A percentile compares a stretch with the other conserved stretches of the same genome.
phyloP scores from a whole-genome alignment of 1,140 invertebrate species.

The Eurosta solidaginis region DNA sequence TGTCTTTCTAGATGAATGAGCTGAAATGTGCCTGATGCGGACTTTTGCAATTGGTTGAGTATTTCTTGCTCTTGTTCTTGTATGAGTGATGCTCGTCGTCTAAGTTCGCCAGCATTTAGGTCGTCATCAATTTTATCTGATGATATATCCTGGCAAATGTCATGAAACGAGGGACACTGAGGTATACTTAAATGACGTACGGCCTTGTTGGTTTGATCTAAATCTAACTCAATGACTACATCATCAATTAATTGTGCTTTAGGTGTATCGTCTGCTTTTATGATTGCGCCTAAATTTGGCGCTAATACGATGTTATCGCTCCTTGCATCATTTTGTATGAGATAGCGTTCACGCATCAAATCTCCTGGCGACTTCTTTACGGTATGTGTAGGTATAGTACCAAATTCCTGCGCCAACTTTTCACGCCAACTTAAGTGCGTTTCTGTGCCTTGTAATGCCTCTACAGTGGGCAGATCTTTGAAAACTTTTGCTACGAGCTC shows the following conservation, averaged over 20 bases:
- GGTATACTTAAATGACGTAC: constrained; percentile 51
- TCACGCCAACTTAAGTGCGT: constrained; percentile 64
- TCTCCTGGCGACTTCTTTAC: constrained; percentile 72
- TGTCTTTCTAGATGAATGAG: constrained; percentile 48
- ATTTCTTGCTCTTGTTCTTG: constrained; percentile 57
- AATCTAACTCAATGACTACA: constrained; percentile 12
- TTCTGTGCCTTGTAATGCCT: constrained; percentile 37
- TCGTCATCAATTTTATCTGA: constrained; percentile 62
- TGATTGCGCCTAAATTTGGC: neutral
- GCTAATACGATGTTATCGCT: constrained; percentile 11
- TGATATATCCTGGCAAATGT: constrained; percentile 63
- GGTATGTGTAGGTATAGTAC: constrained; percentile 42
- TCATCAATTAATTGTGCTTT: constrained; percentile 21
- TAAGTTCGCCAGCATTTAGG: constrained; percentile 61
- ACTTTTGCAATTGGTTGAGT: constrained; percentile 53
- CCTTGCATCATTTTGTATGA: constrained; percentile 69
- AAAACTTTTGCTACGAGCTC: constrained; percentile 47
- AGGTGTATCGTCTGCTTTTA: constrained; percentile 17
- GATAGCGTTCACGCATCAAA: constrained; percentile 74
- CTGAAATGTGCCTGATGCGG: constrained; percentile 50
- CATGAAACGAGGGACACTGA: constrained; percentile 62
- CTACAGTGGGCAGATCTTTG: constrained; percentile 43
- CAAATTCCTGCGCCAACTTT: constrained; percentile 65
- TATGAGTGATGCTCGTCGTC: constrained; percentile 54
- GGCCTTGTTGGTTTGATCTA: constrained; percentile 32